A percentile compares a stretch with the other conserved stretches of the same genome.
These are phyloP conservation scores for Manis javanica DNA, from an alignment of 2,797 vertebrate species.

Conservation along the genomic window DNA sequence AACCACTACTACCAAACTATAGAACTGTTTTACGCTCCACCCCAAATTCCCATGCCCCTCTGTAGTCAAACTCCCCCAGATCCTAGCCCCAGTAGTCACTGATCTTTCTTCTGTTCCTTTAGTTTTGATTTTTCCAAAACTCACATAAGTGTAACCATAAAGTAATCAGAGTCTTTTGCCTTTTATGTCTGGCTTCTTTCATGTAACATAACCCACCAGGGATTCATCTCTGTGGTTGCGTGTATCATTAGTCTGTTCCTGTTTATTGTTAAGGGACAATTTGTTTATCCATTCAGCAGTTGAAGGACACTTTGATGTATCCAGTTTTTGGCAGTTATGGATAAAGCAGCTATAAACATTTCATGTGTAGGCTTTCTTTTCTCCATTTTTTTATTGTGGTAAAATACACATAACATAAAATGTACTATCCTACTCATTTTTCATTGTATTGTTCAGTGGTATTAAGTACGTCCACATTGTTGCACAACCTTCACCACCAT, in stretches of 20 bases:
- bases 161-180: background rate
- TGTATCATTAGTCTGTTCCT: background rate
- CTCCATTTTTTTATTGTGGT: background rate
- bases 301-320: background rate
- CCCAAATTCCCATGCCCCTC: background rate
- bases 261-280: background rate
- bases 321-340: background rate
- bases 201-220: background rate
- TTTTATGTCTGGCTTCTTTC: background rate
- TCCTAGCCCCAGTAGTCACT: background rate
- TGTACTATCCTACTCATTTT: background rate
- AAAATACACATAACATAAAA: background rate
- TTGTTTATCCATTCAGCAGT: background rate
- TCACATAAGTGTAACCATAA: background rate
- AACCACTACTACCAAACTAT: background rate
- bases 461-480: background rate
- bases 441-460: background rate
- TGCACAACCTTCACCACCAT: background rate
- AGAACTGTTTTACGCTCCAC: background rate
- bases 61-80: background rate
- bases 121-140: background rate
- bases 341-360: background rate
- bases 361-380: background rate
- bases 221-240: background rate
- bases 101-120: background rate